Evolutionary conservation across 1,140 invertebrate species (phyloP).

Genomic region (Microplitis demolitor): DNA sequence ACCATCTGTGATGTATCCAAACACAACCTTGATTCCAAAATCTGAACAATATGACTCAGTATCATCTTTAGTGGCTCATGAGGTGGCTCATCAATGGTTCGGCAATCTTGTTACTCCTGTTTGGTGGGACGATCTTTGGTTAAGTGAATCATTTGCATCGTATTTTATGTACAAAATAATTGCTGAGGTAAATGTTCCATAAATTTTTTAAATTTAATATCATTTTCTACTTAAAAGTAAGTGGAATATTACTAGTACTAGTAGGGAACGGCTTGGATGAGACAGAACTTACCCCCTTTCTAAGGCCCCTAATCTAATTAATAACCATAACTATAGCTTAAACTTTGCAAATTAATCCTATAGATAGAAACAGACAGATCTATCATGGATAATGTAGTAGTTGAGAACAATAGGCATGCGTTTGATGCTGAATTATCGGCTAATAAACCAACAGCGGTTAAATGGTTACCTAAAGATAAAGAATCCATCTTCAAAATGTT

Average conservation of each 20-base stretch:
- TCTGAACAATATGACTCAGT: neutral
- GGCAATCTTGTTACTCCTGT: conserved; percentile 57
- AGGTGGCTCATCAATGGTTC: conserved; percentile 62
- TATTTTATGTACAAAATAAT: conserved; percentile 28
- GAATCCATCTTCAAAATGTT: conserved; percentile 76
- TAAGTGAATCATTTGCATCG: conserved; percentile 65
- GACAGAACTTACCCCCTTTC: too few relatives aligned
- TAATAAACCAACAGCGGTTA: conserved; percentile 26
- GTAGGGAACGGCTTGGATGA: too few relatives aligned
- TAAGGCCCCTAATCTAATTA: too few relatives aligned
- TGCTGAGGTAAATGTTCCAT: neutral
- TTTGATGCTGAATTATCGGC: neutral
- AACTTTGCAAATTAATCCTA: too few relatives aligned
- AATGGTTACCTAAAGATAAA: conserved; percentile 67
- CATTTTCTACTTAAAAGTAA: too few relatives aligned
- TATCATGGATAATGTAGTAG: too few relatives aligned
- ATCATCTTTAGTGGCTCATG: conserved; percentile 59
- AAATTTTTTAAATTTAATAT: too few relatives aligned
- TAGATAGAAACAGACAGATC: too few relatives aligned
- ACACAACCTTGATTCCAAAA: neutral
- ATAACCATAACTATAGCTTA: too few relatives aligned
- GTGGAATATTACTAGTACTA: too few relatives aligned
- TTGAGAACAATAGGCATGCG: too few relatives aligned
- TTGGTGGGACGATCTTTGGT: conserved; percentile 63
- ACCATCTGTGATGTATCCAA: neutral